Percentiles rank a stretch among this genome's conserved stretches.
Evolutionary conservation across 2,888 invertebrate genomes (phyloP).

Genomic region (Drosophila melanosoma): DNA sequence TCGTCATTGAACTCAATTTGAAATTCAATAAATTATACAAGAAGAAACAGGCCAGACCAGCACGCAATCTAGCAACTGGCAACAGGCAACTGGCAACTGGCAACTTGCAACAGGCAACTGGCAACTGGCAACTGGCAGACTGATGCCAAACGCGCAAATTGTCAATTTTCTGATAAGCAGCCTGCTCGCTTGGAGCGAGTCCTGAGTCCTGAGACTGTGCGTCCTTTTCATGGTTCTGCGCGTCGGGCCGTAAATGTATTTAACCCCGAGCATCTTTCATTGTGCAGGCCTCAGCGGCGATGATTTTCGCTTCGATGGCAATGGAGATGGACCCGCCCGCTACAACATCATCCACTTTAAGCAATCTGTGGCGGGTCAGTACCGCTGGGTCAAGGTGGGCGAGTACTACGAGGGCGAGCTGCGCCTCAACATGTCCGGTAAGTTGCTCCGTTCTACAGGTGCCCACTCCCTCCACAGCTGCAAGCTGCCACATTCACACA

Average conservation of each 20-base stretch:
- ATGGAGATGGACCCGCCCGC: constrained; percentile 97
- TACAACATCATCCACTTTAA: constrained; percentile 99
- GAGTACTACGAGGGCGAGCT: constrained; percentile 93
- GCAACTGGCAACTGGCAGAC: constrained; percentile 10
- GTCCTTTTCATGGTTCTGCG: constrained; percentile 12
- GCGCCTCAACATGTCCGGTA: constrained; percentile 91
- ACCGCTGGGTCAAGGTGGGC: constrained; percentile 94
- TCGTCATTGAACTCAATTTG: constrained; percentile 82
- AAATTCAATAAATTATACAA: constrained; percentile 82
- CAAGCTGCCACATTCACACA: background rate
- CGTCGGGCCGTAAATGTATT: constrained; percentile 54
- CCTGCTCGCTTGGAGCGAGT: constrained; percentile 18
- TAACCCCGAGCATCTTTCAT: constrained; percentile 39
- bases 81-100: constrained; percentile 11
- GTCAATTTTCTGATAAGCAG: constrained; percentile 79
- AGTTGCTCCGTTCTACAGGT: constrained; percentile 65
- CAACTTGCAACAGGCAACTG: background rate
- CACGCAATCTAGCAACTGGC: constrained; percentile 5
- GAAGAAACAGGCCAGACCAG: constrained; percentile 27
- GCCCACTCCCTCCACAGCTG: constrained; percentile 21
- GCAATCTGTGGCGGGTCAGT: constrained; percentile 90
- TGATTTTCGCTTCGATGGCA: constrained; percentile 94
- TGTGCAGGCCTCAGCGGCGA: constrained; percentile 93
- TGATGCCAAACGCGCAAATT: constrained; percentile 75
- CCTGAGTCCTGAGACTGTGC: constrained; percentile 1